These are phyloP conservation scores for Brotula barbata DNA, from an alignment of 2,797 vertebrate species.

Conservation along the genomic window DNA sequence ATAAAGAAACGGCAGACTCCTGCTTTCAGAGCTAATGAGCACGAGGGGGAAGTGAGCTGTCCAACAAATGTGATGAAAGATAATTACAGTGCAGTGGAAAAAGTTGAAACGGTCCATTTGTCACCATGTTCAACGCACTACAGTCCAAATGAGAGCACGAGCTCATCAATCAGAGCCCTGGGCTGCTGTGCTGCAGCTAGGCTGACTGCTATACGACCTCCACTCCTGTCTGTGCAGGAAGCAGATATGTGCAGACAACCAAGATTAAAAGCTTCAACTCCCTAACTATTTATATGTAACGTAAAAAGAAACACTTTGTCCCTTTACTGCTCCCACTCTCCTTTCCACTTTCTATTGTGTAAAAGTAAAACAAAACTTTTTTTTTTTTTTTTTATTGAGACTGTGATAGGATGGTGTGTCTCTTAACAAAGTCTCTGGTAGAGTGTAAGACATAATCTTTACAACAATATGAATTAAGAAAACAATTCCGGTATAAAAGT, in stretches of 20 bases:
- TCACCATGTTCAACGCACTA: slow-evolving; percentile 36
- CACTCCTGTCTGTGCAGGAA: slow-evolving; percentile 15
- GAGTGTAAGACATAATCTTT: too few species aligned
- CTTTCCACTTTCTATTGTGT: too few species aligned
- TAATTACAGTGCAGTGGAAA: slow-evolving; percentile 39
- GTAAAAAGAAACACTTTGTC: too few species aligned
- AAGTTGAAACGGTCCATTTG: slow-evolving; percentile 38
- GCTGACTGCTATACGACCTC: slow-evolving; percentile 51
- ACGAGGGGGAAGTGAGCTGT: slow-evolving; percentile 35
- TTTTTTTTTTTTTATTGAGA: too few species aligned
- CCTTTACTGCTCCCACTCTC: too few species aligned
- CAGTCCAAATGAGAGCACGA: slow-evolving; percentile 48
- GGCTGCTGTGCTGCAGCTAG: slow-evolving; percentile 34
- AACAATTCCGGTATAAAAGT: too few species aligned
- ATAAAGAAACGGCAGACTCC: slow-evolving; percentile 21
- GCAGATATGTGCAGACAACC: slow-evolving; percentile 4
- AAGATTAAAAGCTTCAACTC: too few species aligned
- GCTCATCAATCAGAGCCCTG: slow-evolving; percentile 49
- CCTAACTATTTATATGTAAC: too few species aligned
- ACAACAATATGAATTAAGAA: too few species aligned
- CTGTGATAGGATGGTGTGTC: too few species aligned
- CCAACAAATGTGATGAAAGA: slow-evolving; percentile 54
- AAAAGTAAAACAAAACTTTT: too few species aligned
- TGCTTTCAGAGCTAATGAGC: slow-evolving; percentile 43
- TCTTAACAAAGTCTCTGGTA: too few species aligned